phyloP scores from a whole-genome alignment of 2,113 vertebrate species.

The Notothenia coriiceps region DNA sequence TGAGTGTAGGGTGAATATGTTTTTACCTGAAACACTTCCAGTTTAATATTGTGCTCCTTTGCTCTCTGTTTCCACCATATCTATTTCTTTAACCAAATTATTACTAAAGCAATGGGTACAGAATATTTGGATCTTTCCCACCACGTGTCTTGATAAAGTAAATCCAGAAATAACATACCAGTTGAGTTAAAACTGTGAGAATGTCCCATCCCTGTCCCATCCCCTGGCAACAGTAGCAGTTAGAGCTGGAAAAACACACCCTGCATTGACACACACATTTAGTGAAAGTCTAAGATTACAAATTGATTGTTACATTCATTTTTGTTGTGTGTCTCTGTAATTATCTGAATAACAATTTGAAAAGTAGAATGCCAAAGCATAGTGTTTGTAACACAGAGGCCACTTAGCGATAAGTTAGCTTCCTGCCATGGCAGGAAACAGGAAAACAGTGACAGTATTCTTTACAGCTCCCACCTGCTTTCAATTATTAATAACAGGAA shows the following conservation, averaged over 20 bases:
- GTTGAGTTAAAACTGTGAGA: background rate
- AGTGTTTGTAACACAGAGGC: conserved; percentile 1
- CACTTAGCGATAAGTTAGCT: background rate
- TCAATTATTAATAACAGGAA: conserved; percentile 42
- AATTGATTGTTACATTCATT: background rate
- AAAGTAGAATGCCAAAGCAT: background rate
- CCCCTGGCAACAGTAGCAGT: background rate
- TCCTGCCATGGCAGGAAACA: conserved; percentile 16
- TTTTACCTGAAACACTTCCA: background rate
- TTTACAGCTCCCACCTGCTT: conserved; percentile 22
- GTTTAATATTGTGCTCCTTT: background rate
- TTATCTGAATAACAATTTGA: background rate
- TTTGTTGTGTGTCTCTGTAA: background rate
- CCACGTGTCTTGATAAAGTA: background rate
- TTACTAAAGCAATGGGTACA: background rate
- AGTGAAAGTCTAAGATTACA: background rate
- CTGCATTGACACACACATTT: background rate
- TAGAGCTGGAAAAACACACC: background rate
- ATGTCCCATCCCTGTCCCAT: background rate
- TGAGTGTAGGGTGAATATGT: background rate
- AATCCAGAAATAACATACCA: background rate
- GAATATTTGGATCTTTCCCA: background rate
- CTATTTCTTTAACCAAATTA: background rate
- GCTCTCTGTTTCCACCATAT: background rate
- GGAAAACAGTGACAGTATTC: conserved; percentile 2